Conservation (phyloP, 2,797 vertebrate genomes). For the Avahi laniger region DNA sequence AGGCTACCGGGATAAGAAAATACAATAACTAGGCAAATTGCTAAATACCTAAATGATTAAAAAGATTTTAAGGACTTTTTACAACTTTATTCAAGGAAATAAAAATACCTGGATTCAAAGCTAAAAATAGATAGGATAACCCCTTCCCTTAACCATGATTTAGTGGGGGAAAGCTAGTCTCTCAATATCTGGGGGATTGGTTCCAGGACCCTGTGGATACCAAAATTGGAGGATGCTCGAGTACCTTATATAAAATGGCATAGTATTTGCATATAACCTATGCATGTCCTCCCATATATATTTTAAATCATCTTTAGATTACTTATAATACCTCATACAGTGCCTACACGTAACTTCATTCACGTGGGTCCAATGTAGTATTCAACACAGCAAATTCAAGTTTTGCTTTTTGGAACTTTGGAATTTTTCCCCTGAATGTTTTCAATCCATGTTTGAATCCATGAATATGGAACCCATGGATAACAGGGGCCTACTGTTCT, state of each 20-base stretch:
- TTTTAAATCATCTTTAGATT: not conserved
- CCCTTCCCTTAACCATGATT: not conserved
- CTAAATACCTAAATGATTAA: not conserved
- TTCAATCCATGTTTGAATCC: not conserved
- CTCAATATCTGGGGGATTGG: not conserved
- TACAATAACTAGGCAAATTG: not conserved
- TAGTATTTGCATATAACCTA: not conserved
- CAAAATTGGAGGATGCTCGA: not conserved
- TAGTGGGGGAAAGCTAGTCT: not conserved
- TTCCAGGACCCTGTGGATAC: not conserved
- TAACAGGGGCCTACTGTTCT: not conserved
- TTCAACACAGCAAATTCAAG: not conserved
- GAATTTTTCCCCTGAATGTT: not conserved
- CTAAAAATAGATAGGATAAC: not conserved
- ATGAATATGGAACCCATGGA: not conserved
- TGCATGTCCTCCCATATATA: not conserved
- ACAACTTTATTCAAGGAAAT: not conserved
- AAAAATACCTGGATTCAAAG: not conserved
- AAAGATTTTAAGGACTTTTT: not conserved
- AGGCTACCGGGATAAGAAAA: not conserved
- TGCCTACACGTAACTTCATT: not conserved
- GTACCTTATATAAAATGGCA: not conserved
- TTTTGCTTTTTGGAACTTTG: not conserved
- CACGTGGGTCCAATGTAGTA: not conserved
- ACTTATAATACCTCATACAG: not conserved